Base-by-base conservation (phyloP, 2,888 invertebrate genomes). In the Hydroisotoma schaefferi region DNA sequence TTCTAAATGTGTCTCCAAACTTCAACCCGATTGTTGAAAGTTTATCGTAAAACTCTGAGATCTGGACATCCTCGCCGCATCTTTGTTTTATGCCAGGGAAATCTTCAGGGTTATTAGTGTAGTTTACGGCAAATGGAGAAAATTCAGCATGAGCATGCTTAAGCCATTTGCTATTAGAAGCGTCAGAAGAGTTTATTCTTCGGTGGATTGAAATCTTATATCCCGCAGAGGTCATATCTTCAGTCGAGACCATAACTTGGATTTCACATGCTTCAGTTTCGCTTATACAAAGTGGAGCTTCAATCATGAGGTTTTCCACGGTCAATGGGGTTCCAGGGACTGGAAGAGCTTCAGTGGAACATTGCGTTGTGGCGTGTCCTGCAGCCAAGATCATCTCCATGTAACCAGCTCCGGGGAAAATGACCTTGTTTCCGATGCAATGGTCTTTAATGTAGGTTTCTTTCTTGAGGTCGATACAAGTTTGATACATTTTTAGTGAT, bases 351-450 rank as follows among this genome's bases (percentile, higher is more conserved):
- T 59, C 57, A 1, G 56, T 47, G 8, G 18, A 37, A 28, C 40
- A 44, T 37, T 63, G 57, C 2, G 56, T 40, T 5, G 64, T 47
- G 10, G 58, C 53, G 10, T 47, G 48, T 15, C 68, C 68, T 28
- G 63, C 68, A 20, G 57, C 57, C 20, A 68, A 28, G 25, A 33
- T 48, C 54, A 60, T 61, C 55, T 68, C 68, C 15, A 68, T 46
- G 26, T 52, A 68, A 1, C 51, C 65, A 0, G 68, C 65, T 22
- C 57, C 68, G 18, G 68, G 65, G 25, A 68, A 57, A 15, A 68
- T 63, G 2, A 65, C 48, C 5, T 55, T 60, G 4, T 43, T 33
- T n/a, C 63, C 68, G 2, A 68, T 56, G 1, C 25, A 27, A 29
- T 68, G 68, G 33, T 68, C 68, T 27, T 58, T 61, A 2, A 65